Evolutionary conservation across 2,113 vertebrate genomes (phyloP).

Genomic region (Acrocephalus kingi): DNA sequence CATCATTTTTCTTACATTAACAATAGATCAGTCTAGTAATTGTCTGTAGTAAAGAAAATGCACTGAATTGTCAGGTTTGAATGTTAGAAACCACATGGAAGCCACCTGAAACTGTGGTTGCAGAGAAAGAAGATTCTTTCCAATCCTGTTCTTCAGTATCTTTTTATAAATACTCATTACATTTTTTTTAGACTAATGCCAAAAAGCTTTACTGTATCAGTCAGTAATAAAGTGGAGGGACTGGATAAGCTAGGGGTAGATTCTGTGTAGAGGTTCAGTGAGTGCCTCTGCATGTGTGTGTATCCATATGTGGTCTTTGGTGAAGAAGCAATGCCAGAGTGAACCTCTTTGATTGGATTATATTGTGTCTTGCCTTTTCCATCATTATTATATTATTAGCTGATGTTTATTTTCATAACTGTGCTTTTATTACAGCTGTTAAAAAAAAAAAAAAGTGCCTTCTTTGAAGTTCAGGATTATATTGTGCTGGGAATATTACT

Average conservation of each 20-base stretch:
- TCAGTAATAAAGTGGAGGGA: background rate
- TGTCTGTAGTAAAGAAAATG: background rate
- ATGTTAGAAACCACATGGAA: background rate
- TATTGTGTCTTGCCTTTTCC: background rate
- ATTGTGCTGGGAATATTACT: background rate
- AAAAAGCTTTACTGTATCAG: background rate
- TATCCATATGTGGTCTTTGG: background rate
- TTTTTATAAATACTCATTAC: background rate
- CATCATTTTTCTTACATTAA: background rate
- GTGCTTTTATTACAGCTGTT: constrained; percentile 15
- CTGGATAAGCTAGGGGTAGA: background rate
- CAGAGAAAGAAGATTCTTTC: background rate
- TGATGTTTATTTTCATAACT: constrained; percentile 34
- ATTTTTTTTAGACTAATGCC: background rate
- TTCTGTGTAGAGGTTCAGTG: background rate
- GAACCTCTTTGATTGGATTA: background rate
- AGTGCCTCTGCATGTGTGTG: background rate
- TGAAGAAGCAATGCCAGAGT: background rate
- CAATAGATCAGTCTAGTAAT: background rate
- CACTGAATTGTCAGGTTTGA: background rate
- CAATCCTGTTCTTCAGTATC: background rate
- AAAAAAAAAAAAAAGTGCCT: background rate
- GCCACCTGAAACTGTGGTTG: background rate
- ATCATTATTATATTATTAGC: background rate
- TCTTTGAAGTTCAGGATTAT: constrained; percentile 30